Base-by-base conservation (phyloP, 2,113 vertebrate genomes). In the Protomyctophum bolini region DNA sequence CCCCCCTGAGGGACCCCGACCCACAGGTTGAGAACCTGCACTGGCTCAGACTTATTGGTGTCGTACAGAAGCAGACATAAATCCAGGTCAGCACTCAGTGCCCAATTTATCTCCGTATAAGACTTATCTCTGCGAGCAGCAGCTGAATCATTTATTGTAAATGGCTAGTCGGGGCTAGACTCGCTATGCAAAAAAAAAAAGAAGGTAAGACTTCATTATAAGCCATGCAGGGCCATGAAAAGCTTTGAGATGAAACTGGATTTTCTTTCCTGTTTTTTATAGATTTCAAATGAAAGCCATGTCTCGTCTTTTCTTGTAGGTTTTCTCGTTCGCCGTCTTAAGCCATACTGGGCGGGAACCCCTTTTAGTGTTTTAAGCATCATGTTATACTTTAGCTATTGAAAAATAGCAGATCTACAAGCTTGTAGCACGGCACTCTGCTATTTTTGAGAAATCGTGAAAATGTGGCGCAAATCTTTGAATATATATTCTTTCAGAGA, bases 81-180 rank as follows among this genome's bases (percentile, higher is more conserved):
- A 90, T 87, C 68, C 88, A 67, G 76, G 79, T 88, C 85, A 82
- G 67, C 75, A 48, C 69, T 71, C 74, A 21, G 21, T 28, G 64
- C 33, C 70, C 73, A 70, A 72, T 79, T 72, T 79, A 69, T 76
- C 51, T 8, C 61, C 49, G 46, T 76, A 21, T 21, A 62, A 83
- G 77, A 83, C 79, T 80, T 81, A 82, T 85, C 88, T 73, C 15
- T 50, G 70, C 78, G 58, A 82, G 65, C 66, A 41, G 69, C 58
- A 61, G 73, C 80, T 82, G 66, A 90, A 87, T 89, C 77, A 89
- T 90, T 88, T 86, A 85, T 86, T 54, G 59, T 63, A 83, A 21
- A 79, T 75, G 65, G 77, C 61, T 76, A 65, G 70, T 70, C 63
- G 47, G 21, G 21, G 76, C 58, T 6, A 3, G 33, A 41, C 33